Percentiles rank a stretch among this genome's conserved stretches.
Conservation (phyloP, 2,113 vertebrate genomes). For the Felis catus region F.catus_Fca126_mat1.0 CM031422.1:16512501-16513000, state of each 20-base stretch:
- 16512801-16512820: not conserved
- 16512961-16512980: not conserved
- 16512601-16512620: not conserved
- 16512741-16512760: not conserved
- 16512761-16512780: not conserved
- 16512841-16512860: not conserved
- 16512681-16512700: not conserved
- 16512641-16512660: not conserved
- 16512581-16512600: not conserved
- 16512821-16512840: not conserved
- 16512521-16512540: not conserved
- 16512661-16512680: not conserved
- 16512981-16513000: not conserved
- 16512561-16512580: not conserved
- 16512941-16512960: not conserved
- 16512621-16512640: not conserved
- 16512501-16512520: not conserved
- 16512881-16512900: not conserved
- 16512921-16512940: not conserved
- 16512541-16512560: not conserved
- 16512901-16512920: not conserved
- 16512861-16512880: not conserved
- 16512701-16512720: fast-evolving
- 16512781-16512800: not conserved
- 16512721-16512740: fast-evolving